Conservation (phyloP, 1,140 invertebrate genomes). For the Sesamia nonagrioides region DNA sequence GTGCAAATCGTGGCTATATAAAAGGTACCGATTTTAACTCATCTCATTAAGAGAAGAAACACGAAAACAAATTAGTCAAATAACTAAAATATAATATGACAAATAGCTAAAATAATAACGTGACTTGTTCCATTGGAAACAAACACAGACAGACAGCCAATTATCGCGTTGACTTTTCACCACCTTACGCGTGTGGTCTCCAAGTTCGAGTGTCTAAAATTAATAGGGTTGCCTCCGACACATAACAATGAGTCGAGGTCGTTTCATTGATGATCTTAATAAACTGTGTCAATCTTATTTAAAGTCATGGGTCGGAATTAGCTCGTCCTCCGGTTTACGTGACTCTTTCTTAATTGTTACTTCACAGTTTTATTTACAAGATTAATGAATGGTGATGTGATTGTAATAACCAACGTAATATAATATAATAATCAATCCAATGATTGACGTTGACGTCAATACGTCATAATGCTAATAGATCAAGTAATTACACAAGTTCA, state of each 20-base stretch:
- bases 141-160: background rate
- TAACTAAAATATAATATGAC: background rate
- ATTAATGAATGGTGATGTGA: conserved; percentile 42
- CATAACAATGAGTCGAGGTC: conserved; percentile 62
- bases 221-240: conserved; percentile 60
- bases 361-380: conserved; percentile 35
- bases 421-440: background rate
- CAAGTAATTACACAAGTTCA: background rate
- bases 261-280: conserved; percentile 53
- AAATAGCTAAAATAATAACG: background rate
- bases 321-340: conserved; percentile 13
- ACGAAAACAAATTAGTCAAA: no score
- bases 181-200: conserved; percentile 62
- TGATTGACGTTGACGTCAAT: no score
- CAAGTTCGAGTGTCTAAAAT: conserved; percentile 52
- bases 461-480: conserved; percentile 4
- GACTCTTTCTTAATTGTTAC: conserved; percentile 41
- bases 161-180: conserved; percentile 64
- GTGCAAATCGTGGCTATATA: no score
- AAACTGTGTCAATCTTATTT: conserved; percentile 59
- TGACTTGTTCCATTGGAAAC: background rate
- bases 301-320: conserved; percentile 39
- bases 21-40: no score
- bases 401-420: conserved; percentile 22
- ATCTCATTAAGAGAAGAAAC: no score